Base-by-base conservation (phyloP, 1,140 invertebrate species). In the Leptinotarsa lineolata region DNA sequence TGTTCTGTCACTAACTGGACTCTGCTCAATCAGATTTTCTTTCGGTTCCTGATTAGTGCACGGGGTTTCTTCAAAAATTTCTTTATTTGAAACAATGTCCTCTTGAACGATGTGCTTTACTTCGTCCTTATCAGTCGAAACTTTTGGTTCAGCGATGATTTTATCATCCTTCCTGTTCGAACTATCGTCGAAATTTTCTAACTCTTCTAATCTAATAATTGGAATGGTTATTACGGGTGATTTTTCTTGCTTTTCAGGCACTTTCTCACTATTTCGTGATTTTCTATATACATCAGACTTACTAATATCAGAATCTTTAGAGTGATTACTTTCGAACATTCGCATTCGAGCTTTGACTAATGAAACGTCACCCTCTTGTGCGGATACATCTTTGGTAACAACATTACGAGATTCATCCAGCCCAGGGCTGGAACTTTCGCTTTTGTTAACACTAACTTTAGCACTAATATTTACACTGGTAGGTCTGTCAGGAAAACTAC, bases 351-450 rank as follows among this genome's bases (percentile, higher is more conserved):
- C 72, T 76, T 78, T 82, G 63, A 82, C 81, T 71, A 78, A 74
- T 30, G 64, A 66, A 24, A 70, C 15, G 18, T 69, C 72, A 73
- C 65, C 66, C 68, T 75, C 76, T 60, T 68, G 30, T 54, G 48
- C 48, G 75, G 61, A 71, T 73, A 70, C 70, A 75, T 83, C 81
- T 83, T 83, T 83, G 82, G 82, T 83, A 83, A 81, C 80, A 82
- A 76, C 69, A 77, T 75, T 76, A 74, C 77, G 70, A 76, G 77
- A 77, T 78, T 80, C 73, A 54, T 80, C 77, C 63, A 76, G 72
- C 70, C 65, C 63, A 70, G 70, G 60, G 76, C 73, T 79, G 77
- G 77, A 77, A 80, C 74, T 77, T 74, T 68, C 70, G 76, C 72
- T 60, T 74, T 77, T 70, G 75, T 71, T 78, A 78, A 73, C 67